Evolutionary conservation across 2,888 invertebrate genomes (phyloP), one percentile per base, ranked within the genome.

Genomic region (Tuberolachnus salignus): DNA sequence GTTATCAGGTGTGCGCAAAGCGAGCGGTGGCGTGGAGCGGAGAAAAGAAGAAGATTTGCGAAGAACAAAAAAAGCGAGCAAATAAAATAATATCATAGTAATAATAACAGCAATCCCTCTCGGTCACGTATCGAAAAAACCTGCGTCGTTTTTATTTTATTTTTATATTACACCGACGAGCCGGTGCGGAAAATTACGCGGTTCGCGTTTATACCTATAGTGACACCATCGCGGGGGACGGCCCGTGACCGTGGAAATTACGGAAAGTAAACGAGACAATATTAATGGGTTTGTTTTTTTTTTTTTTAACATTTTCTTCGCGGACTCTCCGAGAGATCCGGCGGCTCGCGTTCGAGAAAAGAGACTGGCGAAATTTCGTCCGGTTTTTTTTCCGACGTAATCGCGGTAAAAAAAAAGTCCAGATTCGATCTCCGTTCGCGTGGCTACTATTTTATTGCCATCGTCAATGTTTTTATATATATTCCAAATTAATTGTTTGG

Each of bases 1-100:
- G 70, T 71, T 71, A 71, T 57, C 57, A 16, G 46, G 3, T 44
- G 57, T 26, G 70, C n/a, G n/a, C 46, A 57, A 53, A 71, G 70
- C 70, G 23, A 57, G 55, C 55, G n/a, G 34, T 6, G 34, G 34
- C 34, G 34, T 34, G 34, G 34, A 34, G 34, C 34, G 34, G 19
- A 9, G 19, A 42, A n/a, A n/a, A 53, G 53, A 34, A 42, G 42
- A 26, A 53, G 21, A n/a, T n/a, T n/a, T 3, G 34, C 34, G 26
- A 53, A 13, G 23, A 67, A 19, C 4, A 6, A 11, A 21, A 42
- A 42, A 26, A 69, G 21, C n/a, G n/a, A 70, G 44, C 70, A 14
- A 55, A 55, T 23, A 42, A 42, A 63, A 34, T 16, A 16, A 19
- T 2, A 23, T 10, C 3, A 55, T n/a, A n/a, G n/a, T n/a, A 4